These are phyloP conservation scores for Phycodurus eques DNA, from an alignment of 2,113 vertebrate genomes.

Conservation along the genomic window DNA sequence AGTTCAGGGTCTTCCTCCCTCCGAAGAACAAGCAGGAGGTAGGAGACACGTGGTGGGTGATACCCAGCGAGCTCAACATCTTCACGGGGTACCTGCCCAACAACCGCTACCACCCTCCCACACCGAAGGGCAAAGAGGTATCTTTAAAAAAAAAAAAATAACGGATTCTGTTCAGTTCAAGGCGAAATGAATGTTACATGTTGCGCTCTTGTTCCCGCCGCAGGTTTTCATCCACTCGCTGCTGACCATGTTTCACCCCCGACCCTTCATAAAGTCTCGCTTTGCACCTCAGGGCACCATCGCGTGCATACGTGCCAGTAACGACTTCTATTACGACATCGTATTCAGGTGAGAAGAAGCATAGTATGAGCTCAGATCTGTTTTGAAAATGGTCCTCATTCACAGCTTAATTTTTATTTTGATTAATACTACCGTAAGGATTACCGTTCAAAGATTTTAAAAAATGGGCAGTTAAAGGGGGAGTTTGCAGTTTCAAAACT, in stretches of 20 bases:
- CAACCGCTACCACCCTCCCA: constrained; percentile 90
- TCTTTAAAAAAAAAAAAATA: neutral
- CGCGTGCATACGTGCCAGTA: constrained; percentile 86
- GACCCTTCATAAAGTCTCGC: constrained; percentile 89
- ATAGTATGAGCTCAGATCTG: neutral
- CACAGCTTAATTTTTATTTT: neutral
- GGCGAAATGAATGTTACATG: neutral
- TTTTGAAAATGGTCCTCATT: neutral
- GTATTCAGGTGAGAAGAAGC: constrained; percentile 81
- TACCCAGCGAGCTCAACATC: constrained; percentile 91
- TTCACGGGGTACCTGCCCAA: constrained; percentile 95
- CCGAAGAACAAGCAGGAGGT: constrained; percentile 80
- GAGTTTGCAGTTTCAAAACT: too few species aligned
- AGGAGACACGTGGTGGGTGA: constrained; percentile 91
- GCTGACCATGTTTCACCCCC: constrained; percentile 91
- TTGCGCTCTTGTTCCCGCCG: neutral
- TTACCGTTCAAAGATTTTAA: too few species aligned
- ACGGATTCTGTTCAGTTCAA: neutral
- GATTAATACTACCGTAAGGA: neutral
- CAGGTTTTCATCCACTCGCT: constrained; percentile 89
- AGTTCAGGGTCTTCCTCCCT: constrained; percentile 89
- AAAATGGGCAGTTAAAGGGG: too few species aligned
- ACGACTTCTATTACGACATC: constrained; percentile 88
- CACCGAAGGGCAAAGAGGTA: constrained; percentile 93
- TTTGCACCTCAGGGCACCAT: constrained; percentile 91